Evolutionary conservation across 2,797 vertebrate species (phyloP).

Genomic region (Neostethus bicornis): DNA sequence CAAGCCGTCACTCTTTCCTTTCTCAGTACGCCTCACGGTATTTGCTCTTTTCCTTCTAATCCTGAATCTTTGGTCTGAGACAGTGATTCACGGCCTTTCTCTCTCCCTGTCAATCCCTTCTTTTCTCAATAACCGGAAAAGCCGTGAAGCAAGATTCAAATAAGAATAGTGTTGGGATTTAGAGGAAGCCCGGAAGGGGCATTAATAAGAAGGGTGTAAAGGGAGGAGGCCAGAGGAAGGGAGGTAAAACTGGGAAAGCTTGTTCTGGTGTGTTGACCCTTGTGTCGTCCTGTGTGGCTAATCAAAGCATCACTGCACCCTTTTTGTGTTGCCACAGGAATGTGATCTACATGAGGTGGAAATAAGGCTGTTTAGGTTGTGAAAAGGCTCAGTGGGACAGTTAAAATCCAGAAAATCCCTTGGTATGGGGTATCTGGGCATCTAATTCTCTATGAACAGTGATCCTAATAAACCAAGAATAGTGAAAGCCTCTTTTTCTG

Average conservation of each 20-base stretch:
- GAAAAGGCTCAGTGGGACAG: conserved; percentile 49
- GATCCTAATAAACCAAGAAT: conserved; percentile 3
- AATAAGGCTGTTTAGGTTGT: conserved; percentile 51
- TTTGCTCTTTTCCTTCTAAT: conserved; percentile 66
- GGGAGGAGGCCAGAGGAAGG: conserved; percentile 52
- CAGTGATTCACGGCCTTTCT: conserved; percentile 54
- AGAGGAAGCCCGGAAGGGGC: conserved; percentile 57
- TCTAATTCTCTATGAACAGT: conserved; percentile 12
- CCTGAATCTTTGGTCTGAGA: conserved; percentile 68
- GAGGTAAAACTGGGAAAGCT: conserved; percentile 61
- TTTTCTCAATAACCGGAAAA: conserved; percentile 63
- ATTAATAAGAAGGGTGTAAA: conserved; percentile 60
- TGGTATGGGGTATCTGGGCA: background rate
- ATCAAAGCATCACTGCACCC: conserved; percentile 71
- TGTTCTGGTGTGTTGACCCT: conserved; percentile 75
- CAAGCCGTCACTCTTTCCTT: conserved; percentile 50
- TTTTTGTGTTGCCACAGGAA: conserved; percentile 67
- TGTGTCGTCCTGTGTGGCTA: conserved; percentile 70
- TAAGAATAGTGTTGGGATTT: conserved; percentile 75
- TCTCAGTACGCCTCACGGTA: conserved; percentile 48
- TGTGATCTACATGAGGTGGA: conserved; percentile 48
- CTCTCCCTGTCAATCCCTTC: conserved; percentile 40
- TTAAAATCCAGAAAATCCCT: conserved; percentile 21
- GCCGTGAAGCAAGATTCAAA: conserved; percentile 57
- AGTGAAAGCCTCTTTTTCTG: conserved; percentile 19